phyloP scores from a whole-genome alignment of 2,888 invertebrate species.

The Ichneumon xanthorius region DNA sequence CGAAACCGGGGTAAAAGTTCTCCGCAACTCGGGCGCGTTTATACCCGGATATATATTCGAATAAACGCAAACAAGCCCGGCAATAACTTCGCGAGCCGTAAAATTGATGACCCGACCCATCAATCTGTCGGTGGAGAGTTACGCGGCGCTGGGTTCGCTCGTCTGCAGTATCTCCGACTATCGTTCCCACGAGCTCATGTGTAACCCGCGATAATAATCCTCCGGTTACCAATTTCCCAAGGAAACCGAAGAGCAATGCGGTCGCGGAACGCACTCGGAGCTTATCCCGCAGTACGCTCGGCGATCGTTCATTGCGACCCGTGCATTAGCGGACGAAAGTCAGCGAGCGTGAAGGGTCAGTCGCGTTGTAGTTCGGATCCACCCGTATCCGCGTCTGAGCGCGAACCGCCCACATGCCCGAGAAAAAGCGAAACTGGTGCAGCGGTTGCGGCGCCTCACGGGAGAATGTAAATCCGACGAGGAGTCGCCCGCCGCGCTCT shows the following conservation, averaged over 20 bases:
- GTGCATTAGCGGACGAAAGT: slow-evolving; percentile 49
- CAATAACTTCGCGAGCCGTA: slow-evolving; percentile 77
- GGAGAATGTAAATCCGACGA: slow-evolving; percentile 72
- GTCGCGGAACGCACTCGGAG: too few relatives aligned
- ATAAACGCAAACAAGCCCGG: slow-evolving; percentile 78
- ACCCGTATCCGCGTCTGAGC: too few relatives aligned
- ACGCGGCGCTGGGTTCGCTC: slow-evolving; percentile 15
- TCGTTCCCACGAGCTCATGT: neutral
- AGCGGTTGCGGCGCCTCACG: slow-evolving; percentile 39
- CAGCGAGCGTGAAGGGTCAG: slow-evolving; percentile 53
- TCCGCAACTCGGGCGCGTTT: slow-evolving; percentile 70
- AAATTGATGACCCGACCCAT: slow-evolving; percentile 76
- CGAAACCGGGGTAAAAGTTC: slow-evolving; percentile 3
- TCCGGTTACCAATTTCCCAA: neutral
- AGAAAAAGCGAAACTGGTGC: neutral
- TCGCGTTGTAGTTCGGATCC: neutral
- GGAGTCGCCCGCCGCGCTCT: slow-evolving; percentile 71
- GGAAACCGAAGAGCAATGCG: neutral
- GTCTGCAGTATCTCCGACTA: slow-evolving; percentile 31
- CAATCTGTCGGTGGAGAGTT: slow-evolving; percentile 56
- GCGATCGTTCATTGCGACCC: slow-evolving; percentile 35
- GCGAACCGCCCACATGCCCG: neutral
- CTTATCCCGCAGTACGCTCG: neutral
- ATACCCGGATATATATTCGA: slow-evolving; percentile 76
- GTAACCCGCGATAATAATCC: neutral